Evolutionary conservation across 2,797 vertebrate genomes (phyloP).

Genomic region (Malurus leucopterus): DNA sequence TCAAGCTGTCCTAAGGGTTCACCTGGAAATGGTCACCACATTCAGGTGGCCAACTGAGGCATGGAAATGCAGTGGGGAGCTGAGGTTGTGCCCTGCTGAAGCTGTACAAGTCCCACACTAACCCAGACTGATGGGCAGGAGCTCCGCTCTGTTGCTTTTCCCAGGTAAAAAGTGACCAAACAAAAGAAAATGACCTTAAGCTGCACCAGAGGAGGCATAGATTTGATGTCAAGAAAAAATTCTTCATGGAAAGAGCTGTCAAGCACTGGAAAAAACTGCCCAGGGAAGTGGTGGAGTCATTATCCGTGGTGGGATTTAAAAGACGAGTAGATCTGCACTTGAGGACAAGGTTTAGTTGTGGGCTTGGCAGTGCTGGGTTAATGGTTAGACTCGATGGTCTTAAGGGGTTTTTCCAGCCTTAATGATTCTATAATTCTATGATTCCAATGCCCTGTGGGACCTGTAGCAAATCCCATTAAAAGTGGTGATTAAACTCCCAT

Average conservation of each 20-base stretch:
- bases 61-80: fast-evolving
- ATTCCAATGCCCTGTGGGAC: neutral
- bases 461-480: neutral
- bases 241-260: neutral
- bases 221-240: neutral
- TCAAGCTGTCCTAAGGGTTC: neutral
- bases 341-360: neutral
- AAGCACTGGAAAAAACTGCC: neutral
- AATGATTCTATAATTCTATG: neutral
- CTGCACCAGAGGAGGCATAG: neutral
- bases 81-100: fast-evolving
- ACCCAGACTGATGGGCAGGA: neutral
- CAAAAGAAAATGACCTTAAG: neutral
- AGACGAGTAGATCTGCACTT: fast-evolving
- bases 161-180: neutral
- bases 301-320: neutral
- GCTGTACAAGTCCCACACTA: neutral
- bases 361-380: neutral
- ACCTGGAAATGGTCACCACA: neutral
- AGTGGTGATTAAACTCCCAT: neutral
- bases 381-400: neutral
- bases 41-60: neutral
- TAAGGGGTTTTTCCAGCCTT: neutral
- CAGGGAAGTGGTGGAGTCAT: neutral
- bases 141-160: neutral